Conservation (phyloP, 2,797 vertebrate species). For the Artibeus lituratus region DNA sequence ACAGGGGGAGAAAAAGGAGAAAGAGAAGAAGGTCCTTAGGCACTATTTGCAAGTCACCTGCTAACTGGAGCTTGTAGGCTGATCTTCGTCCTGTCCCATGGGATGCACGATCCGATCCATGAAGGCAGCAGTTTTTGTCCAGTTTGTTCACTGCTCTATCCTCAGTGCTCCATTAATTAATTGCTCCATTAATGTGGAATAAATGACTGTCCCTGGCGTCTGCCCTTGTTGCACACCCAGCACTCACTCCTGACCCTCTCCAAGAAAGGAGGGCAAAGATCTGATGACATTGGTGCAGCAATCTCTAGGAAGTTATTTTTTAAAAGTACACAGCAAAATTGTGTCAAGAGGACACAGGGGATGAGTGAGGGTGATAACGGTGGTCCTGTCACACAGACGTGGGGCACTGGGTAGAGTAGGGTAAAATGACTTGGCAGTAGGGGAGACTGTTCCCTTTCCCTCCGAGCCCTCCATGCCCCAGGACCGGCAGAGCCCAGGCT, state of each 20-base stretch:
- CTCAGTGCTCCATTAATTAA: not conserved
- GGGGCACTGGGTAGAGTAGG: not conserved
- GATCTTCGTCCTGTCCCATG: not conserved
- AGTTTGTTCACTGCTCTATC: not conserved
- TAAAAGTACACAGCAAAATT: not conserved
- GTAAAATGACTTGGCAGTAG: not conserved
- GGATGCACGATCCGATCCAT: rapidly evolving
- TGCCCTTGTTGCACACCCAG: not conserved
- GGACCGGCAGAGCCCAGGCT: not conserved
- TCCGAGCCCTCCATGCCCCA: not conserved
- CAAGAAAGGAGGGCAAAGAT: not conserved
- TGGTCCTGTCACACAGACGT: not conserved
- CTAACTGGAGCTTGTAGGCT: too few relatives aligned
- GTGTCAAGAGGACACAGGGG: not conserved
- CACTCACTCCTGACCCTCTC: not conserved
- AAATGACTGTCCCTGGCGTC: not conserved
- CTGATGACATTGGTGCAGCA: not conserved
- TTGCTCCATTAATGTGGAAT: not conserved
- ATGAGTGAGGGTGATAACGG: not conserved
- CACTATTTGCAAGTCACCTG: not conserved
- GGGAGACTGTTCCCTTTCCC: not conserved
- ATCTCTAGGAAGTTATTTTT: not conserved
- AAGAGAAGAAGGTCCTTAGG: not conserved
- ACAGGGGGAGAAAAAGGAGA: not conserved
- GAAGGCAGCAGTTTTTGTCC: not conserved